A percentile compares a stretch with the other conserved stretches of the same genome.
Conservation (phyloP, 2,888 invertebrate species). For the Tridacna crocea region DNA sequence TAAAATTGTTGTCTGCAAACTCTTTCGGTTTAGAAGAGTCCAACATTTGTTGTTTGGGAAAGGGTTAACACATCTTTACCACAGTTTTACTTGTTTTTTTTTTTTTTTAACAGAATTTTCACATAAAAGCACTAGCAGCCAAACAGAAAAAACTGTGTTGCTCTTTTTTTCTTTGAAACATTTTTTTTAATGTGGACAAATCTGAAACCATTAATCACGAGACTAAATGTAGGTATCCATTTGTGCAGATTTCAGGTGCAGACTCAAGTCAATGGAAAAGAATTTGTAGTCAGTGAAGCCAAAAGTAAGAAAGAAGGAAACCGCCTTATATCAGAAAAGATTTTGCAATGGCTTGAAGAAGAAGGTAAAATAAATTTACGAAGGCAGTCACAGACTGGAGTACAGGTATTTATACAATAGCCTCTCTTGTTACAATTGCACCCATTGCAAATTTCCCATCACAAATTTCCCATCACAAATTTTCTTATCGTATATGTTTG, state of each 20-base stretch:
- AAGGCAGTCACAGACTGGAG: neutral
- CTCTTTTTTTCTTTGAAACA: no score
- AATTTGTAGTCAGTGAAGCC: conserved; percentile 34
- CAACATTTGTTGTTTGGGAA: neutral
- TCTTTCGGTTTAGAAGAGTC: neutral
- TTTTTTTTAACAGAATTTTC: no score
- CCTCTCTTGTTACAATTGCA: no score
- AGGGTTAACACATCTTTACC: neutral
- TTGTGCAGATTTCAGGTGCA: conserved; percentile 45
- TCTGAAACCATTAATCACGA: no score
- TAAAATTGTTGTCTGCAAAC: no score
- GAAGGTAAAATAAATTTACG: conserved; percentile 35
- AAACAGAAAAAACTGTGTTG: no score
- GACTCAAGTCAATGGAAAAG: conserved; percentile 36
- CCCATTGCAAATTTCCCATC: no score
- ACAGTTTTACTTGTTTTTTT: neutral
- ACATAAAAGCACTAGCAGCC: no score
- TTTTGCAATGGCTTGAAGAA: conserved; percentile 36
- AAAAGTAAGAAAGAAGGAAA: conserved; percentile 53
- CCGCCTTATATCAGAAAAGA: conserved; percentile 39
- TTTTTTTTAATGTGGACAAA: no score
- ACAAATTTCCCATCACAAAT: no score
- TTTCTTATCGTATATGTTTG: no score
- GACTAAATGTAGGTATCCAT: no score
- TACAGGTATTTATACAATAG: neutral